Evolutionary conservation across 2,797 vertebrate species (phyloP), one percentile per base, ranked within the genome.

Genomic region (Lagodon rhomboides): DNA sequence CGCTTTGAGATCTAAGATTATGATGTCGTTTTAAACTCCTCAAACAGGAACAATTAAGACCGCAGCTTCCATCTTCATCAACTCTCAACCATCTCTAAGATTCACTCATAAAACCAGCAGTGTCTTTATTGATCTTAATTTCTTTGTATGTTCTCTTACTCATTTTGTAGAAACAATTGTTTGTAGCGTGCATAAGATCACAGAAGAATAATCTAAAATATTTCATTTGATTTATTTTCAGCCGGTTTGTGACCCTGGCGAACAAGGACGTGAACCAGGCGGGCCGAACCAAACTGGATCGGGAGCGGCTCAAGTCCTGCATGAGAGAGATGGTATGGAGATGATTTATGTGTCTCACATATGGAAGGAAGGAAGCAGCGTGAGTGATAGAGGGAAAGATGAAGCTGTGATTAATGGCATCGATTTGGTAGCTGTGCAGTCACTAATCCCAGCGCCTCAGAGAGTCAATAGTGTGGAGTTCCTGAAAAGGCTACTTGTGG

Each of bases 301-400:
- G 97, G 43, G 98, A 99, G 77, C 94, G 98, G 30, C 96, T 99
- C 75, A 99, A 97, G 82, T 96, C 97, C 76, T 98, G 97, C 94
- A 96, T 97, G 95, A 87, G 97, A 90, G 98, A 99, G 75, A 94
- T 98, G 96, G 98, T 99, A 89, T 38, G 38, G 38, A 11, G 10
- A 16, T 85, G 92, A 54, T 84, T 73, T 47, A 38, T 67, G 59
- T 51, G 46, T 54, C 20, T 68, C 30, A 49, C 44, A 75, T 3
- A 23, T 34, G 17, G 17, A 43, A 4, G 3, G 30, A 22, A 34
- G 11, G 17, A 22, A n/a, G 44, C 0, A 0, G 50, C 3, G 0
- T 30, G 12, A 23, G 61, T 9, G 18, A 55, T 1, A 34, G 18
- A 44, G 41, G 8, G 47, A 20, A 75, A 64, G n/a, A 62, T 44